Evolutionary conservation across 2,888 invertebrate species (phyloP).

Genomic region (Sphaerophoria taeniata): DNA sequence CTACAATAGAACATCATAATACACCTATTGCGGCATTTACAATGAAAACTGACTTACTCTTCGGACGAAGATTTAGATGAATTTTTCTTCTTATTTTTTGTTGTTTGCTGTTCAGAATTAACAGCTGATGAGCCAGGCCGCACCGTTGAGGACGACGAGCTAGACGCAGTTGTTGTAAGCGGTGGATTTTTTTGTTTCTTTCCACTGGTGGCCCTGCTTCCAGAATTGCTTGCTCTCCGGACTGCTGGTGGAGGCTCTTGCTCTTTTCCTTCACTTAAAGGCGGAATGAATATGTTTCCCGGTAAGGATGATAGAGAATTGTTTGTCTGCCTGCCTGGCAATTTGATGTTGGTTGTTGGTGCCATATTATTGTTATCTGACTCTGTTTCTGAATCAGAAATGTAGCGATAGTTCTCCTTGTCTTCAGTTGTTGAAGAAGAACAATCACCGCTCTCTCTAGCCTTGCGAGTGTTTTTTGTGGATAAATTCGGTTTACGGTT

Average conservation of each 20-base stretch:
- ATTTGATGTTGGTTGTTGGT: constrained; percentile 82
- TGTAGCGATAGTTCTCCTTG: constrained; percentile 66
- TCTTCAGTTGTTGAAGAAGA: constrained; percentile 70
- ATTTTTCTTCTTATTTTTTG: constrained; percentile 61
- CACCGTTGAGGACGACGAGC: constrained; percentile 49
- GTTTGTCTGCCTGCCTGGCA: constrained; percentile 91
- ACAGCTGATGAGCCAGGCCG: constrained; percentile 53
- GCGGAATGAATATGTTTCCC: constrained; percentile 90
- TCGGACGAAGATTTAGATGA: constrained; percentile 69
- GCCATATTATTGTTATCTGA: constrained; percentile 77
- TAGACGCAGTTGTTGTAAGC: constrained; percentile 40
- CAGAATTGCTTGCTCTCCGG: constrained; percentile 53
- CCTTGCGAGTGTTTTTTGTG: constrained; percentile 38
- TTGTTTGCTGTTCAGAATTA: constrained; percentile 37
- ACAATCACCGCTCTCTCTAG: constrained; percentile 62
- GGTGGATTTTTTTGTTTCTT: constrained; percentile 67
- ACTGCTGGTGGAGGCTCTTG: constrained; percentile 39
- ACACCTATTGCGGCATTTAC: neutral
- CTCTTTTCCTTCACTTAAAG: constrained; percentile 72
- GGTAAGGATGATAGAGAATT: constrained; percentile 93
- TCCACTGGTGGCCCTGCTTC: constrained; percentile 41
- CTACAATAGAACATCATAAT: constrained; percentile 16
- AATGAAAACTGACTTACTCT: constrained; percentile 62
- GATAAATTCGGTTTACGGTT: constrained; percentile 40
- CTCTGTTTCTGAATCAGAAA: constrained; percentile 67